Evolutionary conservation across 2,797 vertebrate genomes (phyloP).

Genomic region (Rhinophrynus dorsalis): DNA sequence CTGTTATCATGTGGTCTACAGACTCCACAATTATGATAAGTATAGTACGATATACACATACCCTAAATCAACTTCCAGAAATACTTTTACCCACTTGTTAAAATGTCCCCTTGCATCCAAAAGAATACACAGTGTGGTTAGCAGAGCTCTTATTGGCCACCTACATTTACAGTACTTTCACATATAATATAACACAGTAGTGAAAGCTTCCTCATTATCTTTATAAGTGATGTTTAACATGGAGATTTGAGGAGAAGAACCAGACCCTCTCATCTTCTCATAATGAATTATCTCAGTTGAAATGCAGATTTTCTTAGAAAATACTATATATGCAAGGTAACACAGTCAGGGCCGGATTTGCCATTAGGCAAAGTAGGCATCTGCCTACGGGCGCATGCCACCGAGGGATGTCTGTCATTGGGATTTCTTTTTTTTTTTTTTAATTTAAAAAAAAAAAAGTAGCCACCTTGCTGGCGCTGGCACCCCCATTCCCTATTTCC

Average conservation of each 20-base stretch:
- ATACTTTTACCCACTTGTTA: constrained; percentile 28
- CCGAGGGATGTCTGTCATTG: too few relatives aligned
- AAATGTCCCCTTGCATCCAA: constrained; percentile 42
- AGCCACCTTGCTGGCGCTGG: too few relatives aligned
- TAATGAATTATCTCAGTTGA: neutral
- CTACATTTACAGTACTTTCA: constrained; percentile 25
- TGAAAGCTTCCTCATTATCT: constrained; percentile 20
- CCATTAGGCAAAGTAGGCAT: too few relatives aligned
- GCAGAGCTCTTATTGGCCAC: constrained; percentile 19
- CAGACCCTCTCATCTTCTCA: neutral
- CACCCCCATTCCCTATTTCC: too few relatives aligned
- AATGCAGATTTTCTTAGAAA: neutral
- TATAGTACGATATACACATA: constrained; percentile 31
- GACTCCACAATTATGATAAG: constrained; percentile 33
- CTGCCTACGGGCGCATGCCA: too few relatives aligned
- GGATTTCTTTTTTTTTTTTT: too few relatives aligned
- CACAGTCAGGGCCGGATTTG: too few relatives aligned
- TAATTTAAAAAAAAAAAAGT: too few relatives aligned
- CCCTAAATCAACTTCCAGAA: constrained; percentile 23
- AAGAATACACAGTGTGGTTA: neutral
- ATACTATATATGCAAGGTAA: neutral
- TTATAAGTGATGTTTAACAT: constrained; percentile 23
- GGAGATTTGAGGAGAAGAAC: neutral
- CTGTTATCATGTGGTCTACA: constrained; percentile 25
- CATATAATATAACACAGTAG: constrained; percentile 29